Percentiles rank a stretch among this genome's conserved stretches.
Conservation (phyloP, 2,113 vertebrate species). For the Pelmatolapia mariae region DNA sequence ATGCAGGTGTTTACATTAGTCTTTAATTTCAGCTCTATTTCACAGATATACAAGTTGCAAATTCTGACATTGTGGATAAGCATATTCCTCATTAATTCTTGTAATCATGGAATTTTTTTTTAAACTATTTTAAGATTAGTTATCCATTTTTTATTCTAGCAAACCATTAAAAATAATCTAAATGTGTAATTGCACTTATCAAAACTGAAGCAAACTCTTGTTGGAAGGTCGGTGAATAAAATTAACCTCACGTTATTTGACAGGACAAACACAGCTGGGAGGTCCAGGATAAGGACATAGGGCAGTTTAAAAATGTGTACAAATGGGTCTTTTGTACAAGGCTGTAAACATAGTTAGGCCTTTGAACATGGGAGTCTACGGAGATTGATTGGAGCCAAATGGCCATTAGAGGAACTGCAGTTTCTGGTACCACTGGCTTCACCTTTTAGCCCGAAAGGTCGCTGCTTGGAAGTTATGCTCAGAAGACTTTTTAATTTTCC, state of each 20-base stretch:
- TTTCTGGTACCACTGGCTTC: not conserved
- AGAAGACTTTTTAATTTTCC: not conserved
- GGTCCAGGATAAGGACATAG: not conserved
- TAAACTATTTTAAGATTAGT: not conserved
- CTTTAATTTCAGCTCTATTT: not conserved
- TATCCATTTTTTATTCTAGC: accelerated
- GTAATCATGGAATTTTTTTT: not conserved
- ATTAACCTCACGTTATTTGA: not conserved
- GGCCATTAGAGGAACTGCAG: not conserved
- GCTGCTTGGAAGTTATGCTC: not conserved
- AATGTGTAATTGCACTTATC: not conserved
- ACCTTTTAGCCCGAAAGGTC: not conserved
- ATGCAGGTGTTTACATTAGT: not conserved
- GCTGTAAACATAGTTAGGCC: not conserved
- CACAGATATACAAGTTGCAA: not conserved
- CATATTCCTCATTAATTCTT: not conserved
- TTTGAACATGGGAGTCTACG: not conserved
- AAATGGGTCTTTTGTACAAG: not conserved
- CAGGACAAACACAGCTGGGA: not conserved
- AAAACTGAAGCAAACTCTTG: not conserved
- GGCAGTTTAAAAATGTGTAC: not conserved
- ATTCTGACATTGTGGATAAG: accelerated
- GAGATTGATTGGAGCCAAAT: not conserved
- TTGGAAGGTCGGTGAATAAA: not conserved
- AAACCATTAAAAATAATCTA: not conserved